phyloP scores from a whole-genome alignment of 2,888 invertebrate genomes.

The Hirtodrosophila alboralis region DNA sequence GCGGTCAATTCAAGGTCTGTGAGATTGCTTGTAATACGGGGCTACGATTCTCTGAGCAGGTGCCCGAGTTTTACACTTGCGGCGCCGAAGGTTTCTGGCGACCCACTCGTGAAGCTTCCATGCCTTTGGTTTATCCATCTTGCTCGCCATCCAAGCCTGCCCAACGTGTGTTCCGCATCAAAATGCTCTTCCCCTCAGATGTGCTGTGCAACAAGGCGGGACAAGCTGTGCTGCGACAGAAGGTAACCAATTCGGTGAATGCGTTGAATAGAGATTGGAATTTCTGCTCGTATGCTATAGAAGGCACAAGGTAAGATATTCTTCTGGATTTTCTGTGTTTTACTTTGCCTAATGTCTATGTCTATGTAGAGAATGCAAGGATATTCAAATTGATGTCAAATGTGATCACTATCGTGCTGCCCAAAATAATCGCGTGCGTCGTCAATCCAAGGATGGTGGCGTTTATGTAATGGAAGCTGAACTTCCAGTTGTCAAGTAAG shows the following conservation, averaged over 20 bases:
- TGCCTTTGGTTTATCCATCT: constrained; percentile 94
- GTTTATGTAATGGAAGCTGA: constrained; percentile 92
- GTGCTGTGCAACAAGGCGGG: constrained; percentile 98
- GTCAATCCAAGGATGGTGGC: constrained; percentile 89
- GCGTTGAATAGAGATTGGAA: constrained; percentile 97
- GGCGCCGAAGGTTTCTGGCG: constrained; percentile 99
- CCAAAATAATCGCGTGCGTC: constrained; percentile 86
- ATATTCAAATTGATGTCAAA: constrained; percentile 94
- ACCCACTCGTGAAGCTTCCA: constrained; percentile 91
- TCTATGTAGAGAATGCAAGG: constrained; percentile 92
- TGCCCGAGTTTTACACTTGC: constrained; percentile 98
- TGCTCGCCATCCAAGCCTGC: constrained; percentile 95
- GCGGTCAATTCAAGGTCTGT: constrained; percentile 96
- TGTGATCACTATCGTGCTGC: constrained; percentile 90
- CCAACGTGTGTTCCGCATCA: constrained; percentile 96
- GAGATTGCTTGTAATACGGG: constrained; percentile 94
- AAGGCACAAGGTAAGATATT: constrained; percentile 86
- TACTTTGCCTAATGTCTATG: not conserved
- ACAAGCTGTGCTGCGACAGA: constrained; percentile 94
- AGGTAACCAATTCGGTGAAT: constrained; percentile 94
- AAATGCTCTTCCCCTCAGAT: constrained; percentile 98
- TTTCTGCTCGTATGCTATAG: constrained; percentile 95
- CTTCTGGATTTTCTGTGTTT: rapidly evolving
- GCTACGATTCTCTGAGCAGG: constrained; percentile 94
- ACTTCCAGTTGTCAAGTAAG: constrained; percentile 94